These are phyloP conservation scores for Etheostoma cragini DNA, from an alignment of 2,113 vertebrate species.

Conservation along the genomic window DNA sequence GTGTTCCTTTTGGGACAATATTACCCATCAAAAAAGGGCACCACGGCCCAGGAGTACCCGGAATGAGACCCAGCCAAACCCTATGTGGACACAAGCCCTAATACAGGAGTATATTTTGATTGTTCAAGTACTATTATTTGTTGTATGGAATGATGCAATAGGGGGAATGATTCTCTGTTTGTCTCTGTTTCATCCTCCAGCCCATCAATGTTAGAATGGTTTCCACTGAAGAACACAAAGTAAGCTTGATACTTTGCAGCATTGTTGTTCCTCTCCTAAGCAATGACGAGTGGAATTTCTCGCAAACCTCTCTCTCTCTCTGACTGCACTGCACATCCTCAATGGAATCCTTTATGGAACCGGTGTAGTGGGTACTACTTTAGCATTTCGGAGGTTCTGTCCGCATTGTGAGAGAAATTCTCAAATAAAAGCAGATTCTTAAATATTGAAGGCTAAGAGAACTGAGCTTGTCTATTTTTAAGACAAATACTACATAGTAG, in stretches of 20 bases:
- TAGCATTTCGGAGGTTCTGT: neutral
- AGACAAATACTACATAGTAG: neutral
- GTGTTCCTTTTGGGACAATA: too few species aligned
- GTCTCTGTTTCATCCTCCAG: neutral
- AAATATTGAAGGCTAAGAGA: neutral
- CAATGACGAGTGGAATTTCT: neutral
- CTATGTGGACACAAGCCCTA: neutral
- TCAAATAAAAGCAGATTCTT: neutral
- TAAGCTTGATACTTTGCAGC: neutral
- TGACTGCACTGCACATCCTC: neutral
- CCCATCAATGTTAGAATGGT: neutral
- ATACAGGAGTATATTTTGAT: neutral
- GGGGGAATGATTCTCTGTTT: conserved; percentile 11
- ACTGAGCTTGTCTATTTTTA: neutral
- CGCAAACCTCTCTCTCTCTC: neutral
- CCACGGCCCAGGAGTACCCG: too few species aligned
- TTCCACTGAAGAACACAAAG: neutral
- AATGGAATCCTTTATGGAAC: neutral
- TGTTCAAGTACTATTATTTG: conserved; percentile 14
- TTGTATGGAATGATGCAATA: conserved; percentile 31
- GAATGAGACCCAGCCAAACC: too few species aligned
- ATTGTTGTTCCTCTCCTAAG: neutral
- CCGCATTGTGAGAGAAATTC: neutral
- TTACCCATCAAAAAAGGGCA: too few species aligned
- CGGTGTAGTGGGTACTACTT: neutral